phyloP scores from a whole-genome alignment of 2,797 vertebrate genomes.

The Pseudocheirus occidentalis region DNA sequence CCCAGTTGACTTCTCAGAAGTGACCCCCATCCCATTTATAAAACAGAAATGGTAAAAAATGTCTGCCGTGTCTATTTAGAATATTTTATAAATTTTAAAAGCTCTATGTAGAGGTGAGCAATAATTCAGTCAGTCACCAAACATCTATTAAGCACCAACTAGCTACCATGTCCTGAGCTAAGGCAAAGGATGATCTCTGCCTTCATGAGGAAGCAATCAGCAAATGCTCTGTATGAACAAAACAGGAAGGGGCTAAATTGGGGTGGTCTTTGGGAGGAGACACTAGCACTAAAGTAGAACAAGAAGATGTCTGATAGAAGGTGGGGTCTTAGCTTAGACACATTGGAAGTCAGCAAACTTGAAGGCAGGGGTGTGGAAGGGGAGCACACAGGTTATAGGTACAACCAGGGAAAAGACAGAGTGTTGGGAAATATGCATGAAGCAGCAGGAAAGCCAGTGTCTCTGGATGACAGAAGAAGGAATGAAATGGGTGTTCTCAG shows the following conservation, averaged over 20 bases:
- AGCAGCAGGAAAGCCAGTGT: not conserved
- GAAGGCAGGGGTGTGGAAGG: not conserved
- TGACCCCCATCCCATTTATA: rapidly evolving
- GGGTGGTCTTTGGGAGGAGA: not conserved
- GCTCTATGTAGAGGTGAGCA: not conserved
- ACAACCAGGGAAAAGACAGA: not conserved
- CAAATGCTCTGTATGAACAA: not conserved
- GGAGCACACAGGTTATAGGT: not conserved
- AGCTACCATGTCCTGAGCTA: not conserved
- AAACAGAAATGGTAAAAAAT: not conserved
- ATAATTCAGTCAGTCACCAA: not conserved
- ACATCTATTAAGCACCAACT: not conserved
- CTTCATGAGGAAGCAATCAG: not conserved
- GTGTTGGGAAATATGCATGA: not conserved
- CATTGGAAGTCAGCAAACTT: not conserved
- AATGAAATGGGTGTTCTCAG: not conserved
- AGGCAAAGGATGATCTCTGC: not conserved
- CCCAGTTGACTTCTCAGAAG: not conserved
- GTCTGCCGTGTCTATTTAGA: not conserved
- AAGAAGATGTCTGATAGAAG: not conserved
- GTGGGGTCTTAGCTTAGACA: not conserved
- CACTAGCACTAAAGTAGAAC: not conserved
- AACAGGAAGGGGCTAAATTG: not conserved
- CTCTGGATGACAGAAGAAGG: not conserved
- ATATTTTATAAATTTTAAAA: not conserved